A percentile compares a stretch with the other conserved stretches of the same genome.
phyloP scores from a whole-genome alignment of 2,797 vertebrate species.

The Tangara arthus region DNA sequence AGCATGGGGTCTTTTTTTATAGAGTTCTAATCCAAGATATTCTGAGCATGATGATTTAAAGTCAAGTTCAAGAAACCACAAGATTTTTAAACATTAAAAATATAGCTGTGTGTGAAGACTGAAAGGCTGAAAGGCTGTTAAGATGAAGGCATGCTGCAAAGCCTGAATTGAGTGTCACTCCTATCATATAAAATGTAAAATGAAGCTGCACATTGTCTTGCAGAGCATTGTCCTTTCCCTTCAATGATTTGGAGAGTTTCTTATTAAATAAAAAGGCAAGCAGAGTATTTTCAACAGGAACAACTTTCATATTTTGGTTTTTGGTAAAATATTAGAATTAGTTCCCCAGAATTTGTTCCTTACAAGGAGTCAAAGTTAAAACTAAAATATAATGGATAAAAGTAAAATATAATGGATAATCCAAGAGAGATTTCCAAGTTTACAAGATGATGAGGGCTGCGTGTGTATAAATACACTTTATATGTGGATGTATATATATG shows the following conservation, averaged over 20 bases:
- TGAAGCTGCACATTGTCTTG: neutral
- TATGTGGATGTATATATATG: fast-evolving
- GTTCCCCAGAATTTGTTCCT: neutral
- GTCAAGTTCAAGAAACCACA: neutral
- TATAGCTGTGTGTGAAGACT: neutral
- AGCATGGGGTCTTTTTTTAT: neutral
- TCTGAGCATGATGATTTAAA: neutral
- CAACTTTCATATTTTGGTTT: neutral
- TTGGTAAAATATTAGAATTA: neutral
- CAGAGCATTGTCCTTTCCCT: neutral
- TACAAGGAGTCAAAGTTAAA: too few species aligned
- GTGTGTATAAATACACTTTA: neutral
- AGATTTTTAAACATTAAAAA: neutral
- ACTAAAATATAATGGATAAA: too few species aligned
- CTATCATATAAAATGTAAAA: neutral
- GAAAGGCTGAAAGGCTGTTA: neutral
- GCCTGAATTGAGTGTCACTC: neutral
- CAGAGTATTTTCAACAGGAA: neutral
- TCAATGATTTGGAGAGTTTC: neutral
- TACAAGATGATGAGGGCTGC: neutral
- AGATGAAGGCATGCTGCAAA: neutral
- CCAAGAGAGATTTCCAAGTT: neutral
- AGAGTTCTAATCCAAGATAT: neutral
- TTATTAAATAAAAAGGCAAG: neutral
- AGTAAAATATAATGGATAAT: neutral